These are phyloP conservation scores for Thalpophila matura DNA, from an alignment of 2,888 invertebrate genomes.

Conservation along the genomic window DNA sequence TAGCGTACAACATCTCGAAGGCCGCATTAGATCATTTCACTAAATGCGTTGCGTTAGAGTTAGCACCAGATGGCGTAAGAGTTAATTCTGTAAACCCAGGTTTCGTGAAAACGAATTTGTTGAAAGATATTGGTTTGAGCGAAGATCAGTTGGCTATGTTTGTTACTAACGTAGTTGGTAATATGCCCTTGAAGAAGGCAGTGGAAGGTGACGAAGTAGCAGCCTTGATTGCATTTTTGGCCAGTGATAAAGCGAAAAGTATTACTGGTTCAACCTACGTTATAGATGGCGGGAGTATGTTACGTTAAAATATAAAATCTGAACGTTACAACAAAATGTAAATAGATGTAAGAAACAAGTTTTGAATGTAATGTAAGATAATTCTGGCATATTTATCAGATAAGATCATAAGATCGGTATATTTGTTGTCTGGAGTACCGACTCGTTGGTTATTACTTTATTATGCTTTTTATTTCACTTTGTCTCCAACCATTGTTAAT, in stretches of 20 bases:
- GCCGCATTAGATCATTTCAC: conserved; percentile 98
- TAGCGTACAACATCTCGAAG: conserved; percentile 98
- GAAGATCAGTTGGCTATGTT: conserved; percentile 94
- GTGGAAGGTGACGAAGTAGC: conserved; percentile 97
- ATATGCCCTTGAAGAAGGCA: conserved; percentile 96
- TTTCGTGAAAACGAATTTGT: conserved; percentile 96
- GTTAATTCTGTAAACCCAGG: conserved; percentile 98
- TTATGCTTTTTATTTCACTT: too few relatives aligned
- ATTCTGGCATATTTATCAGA: neutral
- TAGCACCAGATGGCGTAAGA: conserved; percentile 94
- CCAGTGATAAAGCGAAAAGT: conserved; percentile 96
- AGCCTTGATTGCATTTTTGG: conserved; percentile 96
- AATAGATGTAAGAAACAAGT: neutral
- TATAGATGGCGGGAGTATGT: conserved; percentile 84
- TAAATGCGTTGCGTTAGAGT: conserved; percentile 96
- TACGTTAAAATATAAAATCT: conserved; percentile 66
- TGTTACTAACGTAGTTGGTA: conserved; percentile 91
- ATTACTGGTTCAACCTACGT: conserved; percentile 94
- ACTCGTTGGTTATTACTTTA: too few relatives aligned
- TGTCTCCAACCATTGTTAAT: too few relatives aligned
- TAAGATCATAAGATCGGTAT: too few relatives aligned
- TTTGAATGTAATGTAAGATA: neutral
- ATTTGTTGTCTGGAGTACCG: too few relatives aligned
- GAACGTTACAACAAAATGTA: neutral
- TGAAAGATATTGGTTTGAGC: conserved; percentile 91